phyloP scores from a whole-genome alignment of 1,140 invertebrate species.

The Pristionchus pacificus region DNA sequence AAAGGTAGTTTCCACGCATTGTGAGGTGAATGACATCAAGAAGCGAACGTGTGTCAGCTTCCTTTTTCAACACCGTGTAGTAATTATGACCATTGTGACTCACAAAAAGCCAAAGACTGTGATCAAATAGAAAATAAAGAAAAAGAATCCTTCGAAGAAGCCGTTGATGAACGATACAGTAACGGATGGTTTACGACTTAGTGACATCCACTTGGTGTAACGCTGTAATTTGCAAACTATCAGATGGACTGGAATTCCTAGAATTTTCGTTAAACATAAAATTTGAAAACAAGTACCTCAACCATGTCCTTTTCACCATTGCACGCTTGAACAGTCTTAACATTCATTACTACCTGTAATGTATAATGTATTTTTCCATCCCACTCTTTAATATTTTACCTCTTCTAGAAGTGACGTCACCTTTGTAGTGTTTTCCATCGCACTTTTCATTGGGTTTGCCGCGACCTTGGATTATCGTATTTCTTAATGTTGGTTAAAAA shows the following conservation, averaged over 20 bases:
- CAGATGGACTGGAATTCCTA: no score
- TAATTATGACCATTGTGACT: background rate
- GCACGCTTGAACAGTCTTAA: background rate
- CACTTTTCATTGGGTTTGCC: background rate
- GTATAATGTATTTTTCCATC: background rate
- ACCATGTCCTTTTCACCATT: background rate
- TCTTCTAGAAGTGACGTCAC: background rate
- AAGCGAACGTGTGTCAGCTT: no score
- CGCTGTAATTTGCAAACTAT: background rate
- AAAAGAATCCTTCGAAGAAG: background rate
- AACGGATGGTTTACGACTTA: no score
- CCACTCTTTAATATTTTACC: background rate
- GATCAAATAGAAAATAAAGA: background rate
- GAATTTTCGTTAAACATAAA: no score
- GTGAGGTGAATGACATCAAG: no score
- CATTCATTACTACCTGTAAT: background rate
- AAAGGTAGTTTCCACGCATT: no score
- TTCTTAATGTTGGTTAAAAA: background rate
- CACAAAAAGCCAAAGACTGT: background rate
- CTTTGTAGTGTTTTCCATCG: background rate
- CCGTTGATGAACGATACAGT: background rate
- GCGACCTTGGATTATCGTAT: background rate
- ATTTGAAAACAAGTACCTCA: background rate
- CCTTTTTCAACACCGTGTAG: background rate
- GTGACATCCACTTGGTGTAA: no score